Percentiles rank a stretch among this genome's conserved stretches.
These are phyloP conservation scores for Agriopis leucophaearia DNA, from an alignment of 2,888 invertebrate genomes.

Conservation along the genomic window DNA sequence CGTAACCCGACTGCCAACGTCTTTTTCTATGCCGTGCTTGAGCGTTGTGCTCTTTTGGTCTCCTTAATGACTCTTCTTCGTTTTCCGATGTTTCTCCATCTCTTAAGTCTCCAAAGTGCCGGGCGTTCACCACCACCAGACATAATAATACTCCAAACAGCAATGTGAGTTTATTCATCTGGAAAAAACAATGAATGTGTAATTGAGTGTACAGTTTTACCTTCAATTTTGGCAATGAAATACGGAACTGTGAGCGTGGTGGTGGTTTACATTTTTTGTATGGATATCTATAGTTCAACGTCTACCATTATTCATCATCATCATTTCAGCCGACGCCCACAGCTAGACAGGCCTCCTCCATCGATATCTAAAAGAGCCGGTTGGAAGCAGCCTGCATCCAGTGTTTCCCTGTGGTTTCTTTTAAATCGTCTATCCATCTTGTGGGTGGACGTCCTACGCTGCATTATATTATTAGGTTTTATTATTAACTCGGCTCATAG, in stretches of 20 bases:
- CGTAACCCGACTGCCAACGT: constrained; percentile 65
- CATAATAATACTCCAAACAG: constrained; percentile 59
- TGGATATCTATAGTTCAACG: background rate
- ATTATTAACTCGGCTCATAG: constrained; percentile 3
- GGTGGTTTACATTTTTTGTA: constrained; percentile 11
- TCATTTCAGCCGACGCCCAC: too few relatives aligned
- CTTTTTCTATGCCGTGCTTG: constrained; percentile 63
- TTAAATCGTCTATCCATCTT: too few relatives aligned
- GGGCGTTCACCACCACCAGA: constrained; percentile 57
- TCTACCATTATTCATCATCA: background rate
- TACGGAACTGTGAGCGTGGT: constrained; percentile 15
- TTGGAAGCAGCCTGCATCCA: too few relatives aligned
- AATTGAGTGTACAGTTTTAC: constrained; percentile 40
- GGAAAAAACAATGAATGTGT: constrained; percentile 52
- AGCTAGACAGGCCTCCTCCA: too few relatives aligned
- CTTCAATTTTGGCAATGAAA: constrained; percentile 32
- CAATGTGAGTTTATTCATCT: constrained; percentile 68
- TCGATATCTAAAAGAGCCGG: too few relatives aligned
- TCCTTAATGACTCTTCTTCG: constrained; percentile 47
- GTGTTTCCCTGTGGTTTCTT: too few relatives aligned
- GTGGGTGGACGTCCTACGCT: too few relatives aligned
- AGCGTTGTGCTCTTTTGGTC: constrained; percentile 50
- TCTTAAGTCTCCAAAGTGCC: constrained; percentile 57
- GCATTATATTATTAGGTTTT: background rate
- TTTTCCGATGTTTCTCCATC: constrained; percentile 50